These are phyloP conservation scores for Aelia acuminata DNA, from an alignment of 2,888 invertebrate species.

Conservation along the genomic window DNA sequence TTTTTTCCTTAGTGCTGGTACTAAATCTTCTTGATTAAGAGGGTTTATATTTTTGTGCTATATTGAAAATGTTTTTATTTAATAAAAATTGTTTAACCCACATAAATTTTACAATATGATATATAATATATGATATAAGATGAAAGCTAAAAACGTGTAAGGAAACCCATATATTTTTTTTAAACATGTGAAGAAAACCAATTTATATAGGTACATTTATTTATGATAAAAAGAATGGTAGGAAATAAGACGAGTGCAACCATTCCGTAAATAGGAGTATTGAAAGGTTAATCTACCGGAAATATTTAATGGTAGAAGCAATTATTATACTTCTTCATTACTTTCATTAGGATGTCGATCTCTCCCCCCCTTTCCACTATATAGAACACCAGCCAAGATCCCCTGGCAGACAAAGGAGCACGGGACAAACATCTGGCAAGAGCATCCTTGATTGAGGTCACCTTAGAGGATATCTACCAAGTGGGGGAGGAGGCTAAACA, in stretches of 20 bases:
- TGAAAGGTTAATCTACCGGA: neutral
- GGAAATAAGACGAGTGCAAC: neutral
- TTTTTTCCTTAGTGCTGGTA: no score
- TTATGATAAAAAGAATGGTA: neutral
- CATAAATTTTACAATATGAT: no score
- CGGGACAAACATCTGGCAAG: constrained; percentile 11
- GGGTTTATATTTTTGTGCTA: no score
- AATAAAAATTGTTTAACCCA: no score
- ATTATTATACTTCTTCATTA: neutral
- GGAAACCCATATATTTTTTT: no score
- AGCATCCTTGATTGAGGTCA: constrained; percentile 31
- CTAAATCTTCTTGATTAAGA: no score
- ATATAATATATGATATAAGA: no score
- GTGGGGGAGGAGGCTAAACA: constrained; percentile 50
- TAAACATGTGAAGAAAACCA: neutral
- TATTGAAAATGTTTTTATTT: no score
- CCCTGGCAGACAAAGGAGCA: neutral
- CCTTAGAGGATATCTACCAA: constrained; percentile 36
- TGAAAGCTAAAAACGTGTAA: no score
- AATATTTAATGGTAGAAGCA: neutral
- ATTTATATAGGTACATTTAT: neutral
- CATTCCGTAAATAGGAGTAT: neutral
- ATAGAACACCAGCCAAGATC: neutral
- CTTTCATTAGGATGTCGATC: neutral
- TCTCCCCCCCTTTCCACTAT: neutral